Conservation (phyloP, 2,113 vertebrate genomes). For the rat (Rattus norvegicus) region DNA sequence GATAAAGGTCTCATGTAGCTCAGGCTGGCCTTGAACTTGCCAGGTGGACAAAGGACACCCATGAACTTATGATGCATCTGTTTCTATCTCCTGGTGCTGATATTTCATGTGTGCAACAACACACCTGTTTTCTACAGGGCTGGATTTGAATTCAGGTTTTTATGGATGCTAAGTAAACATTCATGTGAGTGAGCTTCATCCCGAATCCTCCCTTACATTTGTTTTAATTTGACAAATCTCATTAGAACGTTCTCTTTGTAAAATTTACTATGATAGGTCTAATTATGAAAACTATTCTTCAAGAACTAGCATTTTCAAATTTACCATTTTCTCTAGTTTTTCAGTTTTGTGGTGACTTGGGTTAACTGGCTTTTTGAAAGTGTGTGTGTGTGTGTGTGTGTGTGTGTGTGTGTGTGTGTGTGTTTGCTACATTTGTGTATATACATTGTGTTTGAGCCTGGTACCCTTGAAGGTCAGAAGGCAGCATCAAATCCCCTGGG, state of each 20-base stretch:
- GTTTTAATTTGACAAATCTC: slow-evolving; percentile 8
- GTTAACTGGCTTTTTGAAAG: neutral
- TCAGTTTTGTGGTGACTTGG: no score
- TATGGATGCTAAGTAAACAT: neutral
- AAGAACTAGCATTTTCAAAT: neutral
- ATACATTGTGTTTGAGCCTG: neutral
- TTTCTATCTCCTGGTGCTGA: neutral
- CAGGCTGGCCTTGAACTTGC: neutral
- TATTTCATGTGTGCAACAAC: neutral
- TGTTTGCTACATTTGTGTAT: neutral
- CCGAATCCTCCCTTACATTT: neutral
- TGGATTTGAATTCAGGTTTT: neutral
- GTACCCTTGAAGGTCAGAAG: neutral
- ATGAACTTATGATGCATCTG: neutral
- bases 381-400: no score
- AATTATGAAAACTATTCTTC: neutral
- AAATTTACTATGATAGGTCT: neutral
- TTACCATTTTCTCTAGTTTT: neutral
- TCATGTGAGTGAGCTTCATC: neutral
- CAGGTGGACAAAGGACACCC: no score
- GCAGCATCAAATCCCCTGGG: neutral
- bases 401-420: no score
- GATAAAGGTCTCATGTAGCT: neutral
- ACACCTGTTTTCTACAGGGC: neutral
- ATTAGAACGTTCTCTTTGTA: neutral